phyloP scores from a whole-genome alignment of 2,113 vertebrate species.

The Clarias gariepinus region DNA sequence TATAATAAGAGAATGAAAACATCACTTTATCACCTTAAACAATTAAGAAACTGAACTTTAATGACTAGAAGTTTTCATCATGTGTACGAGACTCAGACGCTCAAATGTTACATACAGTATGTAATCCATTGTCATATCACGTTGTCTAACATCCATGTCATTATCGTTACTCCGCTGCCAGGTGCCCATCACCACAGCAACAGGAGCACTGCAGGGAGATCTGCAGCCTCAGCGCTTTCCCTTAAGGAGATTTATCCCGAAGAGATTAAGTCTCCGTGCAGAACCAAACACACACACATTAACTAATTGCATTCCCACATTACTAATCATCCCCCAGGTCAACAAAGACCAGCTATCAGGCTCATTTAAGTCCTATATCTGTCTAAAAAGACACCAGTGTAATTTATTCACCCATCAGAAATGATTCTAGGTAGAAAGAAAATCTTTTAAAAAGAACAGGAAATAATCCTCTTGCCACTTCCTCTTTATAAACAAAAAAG shows the following conservation, averaged over 20 bases:
- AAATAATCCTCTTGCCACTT: background rate
- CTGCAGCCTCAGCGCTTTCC: conserved; percentile 46
- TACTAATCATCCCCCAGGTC: background rate
- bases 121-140: no score
- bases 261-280: conserved; percentile 57
- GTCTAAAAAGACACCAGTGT: background rate
- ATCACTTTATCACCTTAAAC: background rate
- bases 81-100: background rate
- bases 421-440: background rate
- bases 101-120: background rate
- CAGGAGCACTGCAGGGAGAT: conserved; percentile 45
- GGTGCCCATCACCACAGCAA: conserved; percentile 50
- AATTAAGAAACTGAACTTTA: background rate
- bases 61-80: background rate
- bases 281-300: conserved; percentile 30
- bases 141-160: background rate
- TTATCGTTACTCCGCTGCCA: conserved; percentile 16
- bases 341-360: background rate
- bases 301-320: conserved; percentile 8
- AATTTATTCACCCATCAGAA: background rate
- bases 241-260: conserved; percentile 67
- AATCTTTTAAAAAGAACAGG: background rate
- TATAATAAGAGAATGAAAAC: background rate
- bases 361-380: background rate
- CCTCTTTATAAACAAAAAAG: background rate